Evolutionary conservation across 2,888 invertebrate genomes (phyloP).

Genomic region (Sesamia inferens): DNA sequence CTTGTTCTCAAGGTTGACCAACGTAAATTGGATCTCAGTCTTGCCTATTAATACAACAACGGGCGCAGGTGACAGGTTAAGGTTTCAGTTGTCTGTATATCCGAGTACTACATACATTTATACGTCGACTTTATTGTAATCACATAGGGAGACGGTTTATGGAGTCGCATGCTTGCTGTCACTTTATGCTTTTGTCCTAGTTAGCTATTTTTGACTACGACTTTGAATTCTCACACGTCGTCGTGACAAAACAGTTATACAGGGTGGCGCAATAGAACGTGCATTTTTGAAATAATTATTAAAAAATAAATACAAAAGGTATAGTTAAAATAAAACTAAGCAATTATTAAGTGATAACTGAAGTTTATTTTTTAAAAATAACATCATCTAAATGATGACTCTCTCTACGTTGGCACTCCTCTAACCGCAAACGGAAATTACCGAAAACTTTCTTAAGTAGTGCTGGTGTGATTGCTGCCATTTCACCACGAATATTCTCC

Average conservation of each 20-base stretch:
- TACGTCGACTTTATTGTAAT: constrained; percentile 40
- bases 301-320: no score
- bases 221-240: background rate
- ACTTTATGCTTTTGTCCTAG: constrained; percentile 1
- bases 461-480: no score
- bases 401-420: no score
- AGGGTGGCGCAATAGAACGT: no score
- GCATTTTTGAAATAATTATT: no score
- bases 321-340: no score
- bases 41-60: constrained; percentile 68
- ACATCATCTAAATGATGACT: no score
- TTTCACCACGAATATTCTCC: no score
- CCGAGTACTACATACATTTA: constrained; percentile 26
- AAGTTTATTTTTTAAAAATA: no score
- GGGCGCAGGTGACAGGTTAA: constrained; percentile 62
- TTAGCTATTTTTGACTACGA: constrained; percentile 12
- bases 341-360: no score
- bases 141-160: constrained; percentile 24
- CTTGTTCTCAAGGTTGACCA: constrained; percentile 48
- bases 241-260: background rate
- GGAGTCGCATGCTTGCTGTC: constrained; percentile 1
- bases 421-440: no score
- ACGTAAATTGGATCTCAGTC: constrained; percentile 73
- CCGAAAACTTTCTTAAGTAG: no score
- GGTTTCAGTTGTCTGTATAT: constrained; percentile 59